These are phyloP conservation scores for Heliconius hermathena DNA, from an alignment of 1,140 invertebrate species.

Conservation along the genomic window DNA sequence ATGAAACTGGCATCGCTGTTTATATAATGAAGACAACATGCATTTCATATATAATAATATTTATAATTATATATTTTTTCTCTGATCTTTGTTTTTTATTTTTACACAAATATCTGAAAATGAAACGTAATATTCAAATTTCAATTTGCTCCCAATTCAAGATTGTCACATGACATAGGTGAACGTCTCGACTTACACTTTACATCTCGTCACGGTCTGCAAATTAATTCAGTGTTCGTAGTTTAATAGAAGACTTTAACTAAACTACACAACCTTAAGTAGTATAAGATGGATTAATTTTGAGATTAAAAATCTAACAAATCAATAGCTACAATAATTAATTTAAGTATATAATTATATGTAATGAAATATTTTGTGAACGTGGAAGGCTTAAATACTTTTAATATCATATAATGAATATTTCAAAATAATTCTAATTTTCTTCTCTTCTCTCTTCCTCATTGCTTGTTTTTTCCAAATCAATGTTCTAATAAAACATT, in stretches of 20 bases:
- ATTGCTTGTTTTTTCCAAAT: too few species aligned
- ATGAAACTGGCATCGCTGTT: background rate
- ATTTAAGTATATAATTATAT: background rate
- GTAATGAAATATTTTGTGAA: background rate
- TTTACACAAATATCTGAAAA: background rate
- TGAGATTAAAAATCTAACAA: background rate
- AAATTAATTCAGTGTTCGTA: background rate
- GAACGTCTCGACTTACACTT: slow-evolving; percentile 4
- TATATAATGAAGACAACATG: background rate
- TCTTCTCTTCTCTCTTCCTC: too few species aligned
- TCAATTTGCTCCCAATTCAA: background rate
- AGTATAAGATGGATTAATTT: background rate
- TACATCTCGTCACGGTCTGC: slow-evolving; percentile 4
- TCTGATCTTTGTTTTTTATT: background rate
- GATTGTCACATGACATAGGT: background rate
- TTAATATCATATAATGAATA: background rate
- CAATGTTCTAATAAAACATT: too few species aligned
- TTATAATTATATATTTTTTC: background rate
- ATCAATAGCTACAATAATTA: background rate
- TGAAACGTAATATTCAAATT: background rate
- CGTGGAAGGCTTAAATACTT: background rate
- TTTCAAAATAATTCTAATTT: background rate
- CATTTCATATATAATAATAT: too few species aligned
- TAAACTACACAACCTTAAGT: background rate
- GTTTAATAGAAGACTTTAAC: background rate